These are phyloP conservation scores for Strix aluco DNA, from an alignment of 2,113 vertebrate genomes.

Conservation along the genomic window DNA sequence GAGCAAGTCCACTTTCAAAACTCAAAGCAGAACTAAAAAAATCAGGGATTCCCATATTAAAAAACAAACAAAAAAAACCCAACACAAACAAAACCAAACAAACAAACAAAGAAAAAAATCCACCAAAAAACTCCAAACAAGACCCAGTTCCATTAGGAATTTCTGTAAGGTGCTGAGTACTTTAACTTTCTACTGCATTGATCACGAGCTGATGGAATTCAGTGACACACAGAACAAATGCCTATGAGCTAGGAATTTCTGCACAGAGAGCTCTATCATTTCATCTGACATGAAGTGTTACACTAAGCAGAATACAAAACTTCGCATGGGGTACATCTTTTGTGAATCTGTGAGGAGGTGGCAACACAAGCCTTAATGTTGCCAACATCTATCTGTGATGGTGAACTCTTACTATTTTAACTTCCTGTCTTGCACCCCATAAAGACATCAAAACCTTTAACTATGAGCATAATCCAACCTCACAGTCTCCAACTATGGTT, in stretches of 20 bases:
- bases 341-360: background rate
- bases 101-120: background rate
- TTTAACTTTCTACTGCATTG: background rate
- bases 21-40: background rate
- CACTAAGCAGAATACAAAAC: background rate
- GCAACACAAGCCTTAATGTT: background rate
- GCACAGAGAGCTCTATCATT: background rate
- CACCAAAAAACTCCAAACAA: no score
- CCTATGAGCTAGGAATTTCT: background rate
- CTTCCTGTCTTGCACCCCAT: background rate
- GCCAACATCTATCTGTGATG: background rate
- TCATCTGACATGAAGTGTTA: background rate
- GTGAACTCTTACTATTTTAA: background rate
- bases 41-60: accelerated
- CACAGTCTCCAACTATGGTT: background rate
- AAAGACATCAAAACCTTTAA: background rate
- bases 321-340: background rate
- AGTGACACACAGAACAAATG: background rate
- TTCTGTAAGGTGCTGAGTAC: background rate
- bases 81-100: no score
- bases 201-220: background rate
- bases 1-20: background rate
- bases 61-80: background rate
- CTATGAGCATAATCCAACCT: background rate
- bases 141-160: background rate